Evolutionary conservation across 2,888 invertebrate genomes (phyloP), one percentile per base, ranked within the genome.

Genomic region (Anthophora plumipes): DNA sequence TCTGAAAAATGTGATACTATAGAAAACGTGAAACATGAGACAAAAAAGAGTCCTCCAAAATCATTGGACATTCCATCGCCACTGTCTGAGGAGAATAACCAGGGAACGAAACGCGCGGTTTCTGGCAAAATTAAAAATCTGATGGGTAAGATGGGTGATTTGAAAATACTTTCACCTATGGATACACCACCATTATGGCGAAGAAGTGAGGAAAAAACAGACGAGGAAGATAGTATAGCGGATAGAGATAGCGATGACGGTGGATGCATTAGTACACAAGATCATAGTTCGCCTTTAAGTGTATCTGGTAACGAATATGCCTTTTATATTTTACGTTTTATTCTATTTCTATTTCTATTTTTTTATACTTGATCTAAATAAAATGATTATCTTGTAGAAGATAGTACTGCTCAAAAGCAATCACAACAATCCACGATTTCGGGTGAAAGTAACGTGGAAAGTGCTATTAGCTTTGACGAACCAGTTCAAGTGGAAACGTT

Each of bases 111-210:
- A 37, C 86, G 88, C 0, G 85, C 82, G 1, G 92, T 93, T 41
- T 92, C 93, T 0, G 91, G 90, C 0, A 93, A 93, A 71, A 93
- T 93, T 31, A 90, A 91, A 48, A 89, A 92, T 72, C 70, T 93
- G 9, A 91, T 91, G 91, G 92, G 91, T 0, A 92, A 91, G 80
- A 91, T 93, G 90, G 90, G 91, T 0, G 91, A 92, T 63, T 77
- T 93, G 64, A 93, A 93, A 59, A 91, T 93, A 39, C 85, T 93
- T 0, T 93, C 93, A 4, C 92, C 92, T 0, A 92, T 92, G 37
- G 92, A 92, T 57, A 88, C 92, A 11, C 91, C 92, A 12, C 90
- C 92, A 2, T 88, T 91, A 11, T 61, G 90, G 72, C 86, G 89
- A 20, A 91, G 89, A 54, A 86, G 80, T n/a, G 91, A 91, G 8